phyloP scores from a whole-genome alignment of 2,888 invertebrate species.

The Stratiomys singularior region DNA sequence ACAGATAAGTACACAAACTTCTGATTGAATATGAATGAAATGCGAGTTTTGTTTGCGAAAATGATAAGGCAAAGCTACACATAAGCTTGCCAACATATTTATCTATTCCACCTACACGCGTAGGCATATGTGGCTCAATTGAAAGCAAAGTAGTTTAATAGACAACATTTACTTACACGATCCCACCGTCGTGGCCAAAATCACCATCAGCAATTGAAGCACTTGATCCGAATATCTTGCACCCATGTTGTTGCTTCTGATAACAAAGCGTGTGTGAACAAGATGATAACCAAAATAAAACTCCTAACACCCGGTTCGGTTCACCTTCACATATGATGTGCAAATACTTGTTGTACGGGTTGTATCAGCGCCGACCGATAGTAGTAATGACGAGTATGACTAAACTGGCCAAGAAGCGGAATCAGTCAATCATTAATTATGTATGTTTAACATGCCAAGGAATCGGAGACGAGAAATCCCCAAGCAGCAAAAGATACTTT shows the following conservation, averaged over 20 bases:
- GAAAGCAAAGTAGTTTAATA: background rate
- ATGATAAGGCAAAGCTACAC: background rate
- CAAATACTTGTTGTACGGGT: background rate
- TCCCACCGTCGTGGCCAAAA: background rate
- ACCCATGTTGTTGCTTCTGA: background rate
- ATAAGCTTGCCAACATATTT: background rate
- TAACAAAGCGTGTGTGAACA: background rate
- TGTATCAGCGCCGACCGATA: background rate
- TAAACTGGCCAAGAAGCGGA: conserved; percentile 9
- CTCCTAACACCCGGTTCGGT: background rate
- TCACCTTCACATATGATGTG: conserved; percentile 26
- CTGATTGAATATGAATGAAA: background rate
- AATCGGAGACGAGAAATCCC: background rate
- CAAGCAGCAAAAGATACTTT: background rate
- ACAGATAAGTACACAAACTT: background rate
- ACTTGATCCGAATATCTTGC: background rate
- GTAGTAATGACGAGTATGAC: background rate
- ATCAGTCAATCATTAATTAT: conserved; percentile 35
- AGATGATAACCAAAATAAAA: background rate
- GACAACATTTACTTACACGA: background rate
- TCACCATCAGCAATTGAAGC: background rate
- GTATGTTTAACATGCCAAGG: conserved; percentile 14
- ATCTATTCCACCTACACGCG: background rate
- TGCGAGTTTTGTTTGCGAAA: background rate
- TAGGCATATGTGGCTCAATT: background rate